Conservation (phyloP, 2,797 vertebrate genomes). For the Premnoplex brunnescens region DNA sequence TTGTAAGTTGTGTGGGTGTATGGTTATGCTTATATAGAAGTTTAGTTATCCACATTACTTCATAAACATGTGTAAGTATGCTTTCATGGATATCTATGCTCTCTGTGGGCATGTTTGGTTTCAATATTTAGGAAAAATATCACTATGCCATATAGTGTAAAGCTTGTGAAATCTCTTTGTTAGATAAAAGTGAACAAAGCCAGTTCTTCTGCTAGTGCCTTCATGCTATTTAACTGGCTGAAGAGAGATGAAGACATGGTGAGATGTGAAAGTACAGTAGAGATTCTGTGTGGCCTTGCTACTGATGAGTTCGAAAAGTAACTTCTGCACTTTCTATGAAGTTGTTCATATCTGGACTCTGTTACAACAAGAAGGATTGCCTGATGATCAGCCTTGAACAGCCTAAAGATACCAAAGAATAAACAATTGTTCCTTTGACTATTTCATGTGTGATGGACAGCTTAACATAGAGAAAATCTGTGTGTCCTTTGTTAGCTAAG, state of each 20-base stretch:
- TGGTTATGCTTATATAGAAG: slow-evolving; percentile 14
- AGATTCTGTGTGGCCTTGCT: not conserved
- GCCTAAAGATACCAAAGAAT: not conserved
- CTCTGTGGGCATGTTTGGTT: not conserved
- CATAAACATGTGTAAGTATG: not conserved
- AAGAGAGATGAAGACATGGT: not conserved
- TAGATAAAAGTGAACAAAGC: not conserved
- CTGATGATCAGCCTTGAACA: not conserved
- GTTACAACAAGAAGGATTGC: not conserved
- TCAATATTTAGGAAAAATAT: not conserved
- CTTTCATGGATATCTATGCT: not conserved
- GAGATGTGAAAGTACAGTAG: not conserved
- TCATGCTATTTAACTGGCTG: not conserved
- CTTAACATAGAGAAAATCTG: not conserved
- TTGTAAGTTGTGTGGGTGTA: slow-evolving; percentile 53
- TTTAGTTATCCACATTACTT: not conserved
- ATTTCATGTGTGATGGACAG: not conserved
- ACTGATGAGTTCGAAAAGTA: not conserved
- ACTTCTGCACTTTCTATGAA: not conserved
- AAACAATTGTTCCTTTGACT: not conserved
- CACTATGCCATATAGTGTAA: not conserved
- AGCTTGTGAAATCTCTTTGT: not conserved
- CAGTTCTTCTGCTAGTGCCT: not conserved
- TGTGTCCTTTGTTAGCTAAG: not conserved
- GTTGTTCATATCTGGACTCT: not conserved